A percentile compares a stretch with the other conserved stretches of the same genome.
Conservation (phyloP, 2,797 vertebrate species). For the Myripristis murdjan region DNA sequence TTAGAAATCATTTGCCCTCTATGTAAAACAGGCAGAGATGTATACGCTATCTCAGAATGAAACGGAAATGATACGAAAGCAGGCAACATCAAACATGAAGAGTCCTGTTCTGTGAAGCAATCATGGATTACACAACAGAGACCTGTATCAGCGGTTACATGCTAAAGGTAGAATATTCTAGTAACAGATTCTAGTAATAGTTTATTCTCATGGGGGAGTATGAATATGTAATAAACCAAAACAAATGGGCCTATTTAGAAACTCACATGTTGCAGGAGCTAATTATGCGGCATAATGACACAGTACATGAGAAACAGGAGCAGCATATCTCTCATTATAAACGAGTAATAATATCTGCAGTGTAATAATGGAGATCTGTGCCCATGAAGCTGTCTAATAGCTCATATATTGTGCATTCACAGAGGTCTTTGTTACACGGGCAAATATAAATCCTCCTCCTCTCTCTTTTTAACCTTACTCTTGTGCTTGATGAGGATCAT, state of each 20-base stretch:
- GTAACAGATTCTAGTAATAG: slow-evolving; percentile 5
- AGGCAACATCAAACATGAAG: slow-evolving; percentile 26
- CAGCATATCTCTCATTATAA: slow-evolving; percentile 28
- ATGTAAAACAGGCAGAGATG: slow-evolving; percentile 60
- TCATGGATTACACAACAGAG: slow-evolving; percentile 28
- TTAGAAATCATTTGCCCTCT: slow-evolving; percentile 63
- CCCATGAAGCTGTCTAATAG: slow-evolving; percentile 13
- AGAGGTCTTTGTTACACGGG: slow-evolving; percentile 16
- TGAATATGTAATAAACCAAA: slow-evolving; percentile 31
- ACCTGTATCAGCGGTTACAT: slow-evolving; percentile 36
- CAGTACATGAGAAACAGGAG: slow-evolving; percentile 38
- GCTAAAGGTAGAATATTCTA: slow-evolving; percentile 24
- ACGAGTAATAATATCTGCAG: slow-evolving; percentile 33
- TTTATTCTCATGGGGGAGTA: slow-evolving; percentile 10
- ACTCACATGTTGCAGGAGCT: slow-evolving; percentile 16
- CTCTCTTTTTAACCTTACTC: slow-evolving; percentile 15
- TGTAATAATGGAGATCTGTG: slow-evolving; percentile 26
- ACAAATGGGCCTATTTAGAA: slow-evolving; percentile 33
- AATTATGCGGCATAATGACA: slow-evolving; percentile 45
- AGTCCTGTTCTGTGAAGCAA: slow-evolving; percentile 7
- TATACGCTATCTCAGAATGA: slow-evolving; percentile 47
- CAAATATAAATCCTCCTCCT: slow-evolving; percentile 31
- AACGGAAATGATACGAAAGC: slow-evolving; percentile 46
- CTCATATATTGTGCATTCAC: slow-evolving; percentile 16
- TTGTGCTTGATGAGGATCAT: slow-evolving; percentile 18